Evolutionary conservation across 2,113 vertebrate species (phyloP), one percentile per base, ranked within the genome.

Genomic region (Corythaixoides concolor): DNA sequence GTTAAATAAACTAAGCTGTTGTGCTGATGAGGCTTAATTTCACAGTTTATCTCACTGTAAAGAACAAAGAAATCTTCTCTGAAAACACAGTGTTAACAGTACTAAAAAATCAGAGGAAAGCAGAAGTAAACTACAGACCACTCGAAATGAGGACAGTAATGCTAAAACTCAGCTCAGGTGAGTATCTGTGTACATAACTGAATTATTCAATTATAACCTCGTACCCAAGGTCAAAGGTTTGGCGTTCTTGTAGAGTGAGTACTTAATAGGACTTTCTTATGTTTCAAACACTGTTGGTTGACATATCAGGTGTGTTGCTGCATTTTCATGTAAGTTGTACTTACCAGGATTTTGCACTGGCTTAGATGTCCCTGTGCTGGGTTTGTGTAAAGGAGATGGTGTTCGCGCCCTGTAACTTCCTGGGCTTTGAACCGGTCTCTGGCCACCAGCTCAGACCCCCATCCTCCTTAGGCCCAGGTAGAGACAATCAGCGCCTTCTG

Each of bases 1-100:
- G 70, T 82, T 81, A 95, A 84, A 95, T 91, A 94, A 94, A 92
- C 73, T 75, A 68, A 90, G 64, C 90, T 95, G 49, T 49, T 82
- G 32, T 84, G 62, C 77, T 94, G 92, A 89, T 78, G 60, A 70
- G 23, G 64, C 58, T 92, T 89, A 89, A 91, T 96, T 97, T 95
- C 90, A 84, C 88, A 93, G 88, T 83, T 96, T 95, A 87, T 93
- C 27, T 89, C 80, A 49, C 77, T 55, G 12, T 79, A 76, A 30
- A 69, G 84, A 92, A 74, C 23, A 91, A 92, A 94, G 80, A 93
- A 81, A 87, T 43, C 24, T 19, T 66, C 50, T 87, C 59, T 87
- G 39, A 39, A 89, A 90, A 83, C 30, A 50, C 5, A 43, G 50
- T 26, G 28, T 35, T 86, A 9, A 0, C 74, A 58, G 39, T n/a